Evolutionary conservation across 2,797 vertebrate genomes (phyloP).

Genomic region (Natrix natrix): DNA sequence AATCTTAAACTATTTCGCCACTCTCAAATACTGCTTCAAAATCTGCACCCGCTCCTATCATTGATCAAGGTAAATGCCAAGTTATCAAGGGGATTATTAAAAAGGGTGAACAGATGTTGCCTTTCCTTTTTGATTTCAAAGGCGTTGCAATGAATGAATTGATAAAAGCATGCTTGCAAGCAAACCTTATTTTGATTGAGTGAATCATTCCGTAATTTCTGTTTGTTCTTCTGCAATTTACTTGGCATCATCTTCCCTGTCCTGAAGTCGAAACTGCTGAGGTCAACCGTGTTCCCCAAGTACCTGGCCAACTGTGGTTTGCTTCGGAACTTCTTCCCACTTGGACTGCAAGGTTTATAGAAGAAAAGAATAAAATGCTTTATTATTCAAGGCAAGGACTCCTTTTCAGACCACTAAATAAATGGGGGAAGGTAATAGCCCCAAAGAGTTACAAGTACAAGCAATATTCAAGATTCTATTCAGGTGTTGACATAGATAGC

Average conservation of each 20-base stretch:
- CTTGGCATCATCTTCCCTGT: conserved; percentile 95
- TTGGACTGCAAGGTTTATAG: conserved; percentile 74
- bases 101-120: conserved; percentile 13
- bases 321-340: conserved; percentile 95
- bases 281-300: conserved; percentile 88
- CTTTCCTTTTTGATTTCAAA: background rate
- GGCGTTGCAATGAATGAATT: background rate
- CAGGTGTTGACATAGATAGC: background rate
- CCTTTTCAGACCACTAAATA: background rate
- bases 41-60: background rate
- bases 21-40: background rate
- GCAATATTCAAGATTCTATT: background rate
- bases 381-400: background rate
- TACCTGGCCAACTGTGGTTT: conserved; percentile 94
- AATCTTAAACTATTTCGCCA: background rate
- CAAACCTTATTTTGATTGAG: conserved; percentile 81
- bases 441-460: background rate
- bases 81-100: background rate
- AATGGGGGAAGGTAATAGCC: background rate
- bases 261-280: conserved; percentile 94
- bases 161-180: conserved; percentile 44
- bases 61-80: background rate
- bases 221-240: conserved; percentile 93
- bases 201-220: conserved; percentile 85
- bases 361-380: conserved; percentile 50